Evolutionary conservation across 1,140 invertebrate species (phyloP), one percentile per base, ranked within the genome.

Genomic region (Cyclina sinensis): DNA sequence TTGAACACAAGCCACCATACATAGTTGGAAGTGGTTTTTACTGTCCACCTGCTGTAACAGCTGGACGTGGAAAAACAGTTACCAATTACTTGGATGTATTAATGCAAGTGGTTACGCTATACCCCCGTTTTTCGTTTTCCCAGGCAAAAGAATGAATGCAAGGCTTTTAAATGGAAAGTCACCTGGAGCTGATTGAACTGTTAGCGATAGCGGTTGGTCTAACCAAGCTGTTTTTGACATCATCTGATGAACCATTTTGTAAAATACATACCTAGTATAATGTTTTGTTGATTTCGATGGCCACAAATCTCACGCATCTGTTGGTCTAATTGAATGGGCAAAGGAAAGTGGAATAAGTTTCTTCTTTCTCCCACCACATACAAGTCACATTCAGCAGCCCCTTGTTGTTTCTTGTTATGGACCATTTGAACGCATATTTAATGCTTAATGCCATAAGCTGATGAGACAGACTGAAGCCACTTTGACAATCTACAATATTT

Each of bases 1-100:
- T 51, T 11, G 12, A 86, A 5, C 95, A 86, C 48, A 86, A 57
- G 27, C 84, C 70, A 12, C 84, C 82, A 7, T 46, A 43, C 21
- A 39, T 84, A 24, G 62, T 84, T 18, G 59, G 30, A 14, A 35
- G 27, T 57, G 7, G 9, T 86, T 14, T 35, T 0, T 46, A 54
- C 27, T 27, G 14, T 48, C 39, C 84, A 32, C 39, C 27, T 14
- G 84, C 84, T 18, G 48, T 76, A 9, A 59, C n/a, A n/a, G n/a
- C n/a, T n/a, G n/a, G n/a, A n/a, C n/a, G n/a, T n/a, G n/a, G n/a
- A n/a, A n/a, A 16, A n/a, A 39, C 59, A 5, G 39, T n/a, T 7
- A 85, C 32, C 30, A n/a, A 18, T n/a, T n/a, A n/a, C n/a, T 39
- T 14, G 16, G 4, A 86, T 85, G 88, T 88, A 88, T 86, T 86